Evolutionary conservation across 2,113 vertebrate genomes (phyloP).

Genomic region (Phrynocephalus versicolor): DNA sequence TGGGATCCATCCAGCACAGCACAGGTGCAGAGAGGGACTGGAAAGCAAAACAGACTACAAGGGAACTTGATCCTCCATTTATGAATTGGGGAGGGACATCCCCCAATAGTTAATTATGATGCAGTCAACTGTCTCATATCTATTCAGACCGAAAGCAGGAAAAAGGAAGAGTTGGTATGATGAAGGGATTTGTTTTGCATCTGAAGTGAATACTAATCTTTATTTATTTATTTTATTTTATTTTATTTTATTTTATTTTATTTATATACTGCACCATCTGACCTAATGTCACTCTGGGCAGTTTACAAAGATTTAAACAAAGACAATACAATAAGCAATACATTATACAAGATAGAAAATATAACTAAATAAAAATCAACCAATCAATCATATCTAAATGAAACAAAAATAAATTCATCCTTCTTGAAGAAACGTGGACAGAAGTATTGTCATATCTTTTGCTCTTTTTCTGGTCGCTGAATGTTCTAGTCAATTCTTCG

Average conservation of each 20-base stretch:
- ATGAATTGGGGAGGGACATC: background rate
- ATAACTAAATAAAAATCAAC: too few relatives aligned
- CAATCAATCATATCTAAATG: too few relatives aligned
- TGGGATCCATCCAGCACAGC: constrained; percentile 26
- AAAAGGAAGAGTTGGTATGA: background rate
- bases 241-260: too few relatives aligned
- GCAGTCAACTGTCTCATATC: background rate
- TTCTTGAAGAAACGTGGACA: background rate
- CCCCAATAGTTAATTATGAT: background rate
- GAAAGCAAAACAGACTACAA: constrained; percentile 20
- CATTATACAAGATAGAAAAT: too few relatives aligned
- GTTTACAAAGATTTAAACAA: too few relatives aligned
- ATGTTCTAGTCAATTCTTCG: background rate
- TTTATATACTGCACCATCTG: too few relatives aligned
- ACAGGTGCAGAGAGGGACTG: constrained; percentile 20
- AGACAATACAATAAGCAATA: too few relatives aligned
- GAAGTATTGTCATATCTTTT: background rate
- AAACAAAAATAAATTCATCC: too few relatives aligned
- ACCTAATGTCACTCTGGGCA: too few relatives aligned
- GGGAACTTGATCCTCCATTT: constrained; percentile 24
- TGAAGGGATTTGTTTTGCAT: background rate
- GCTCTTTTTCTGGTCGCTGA: background rate
- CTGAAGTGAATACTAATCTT: background rate
- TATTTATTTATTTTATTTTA: too few relatives aligned
- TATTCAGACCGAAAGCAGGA: background rate